These are phyloP conservation scores for Barnardius zonarius DNA, from an alignment of 2,113 vertebrate genomes.

Conservation along the genomic window DNA sequence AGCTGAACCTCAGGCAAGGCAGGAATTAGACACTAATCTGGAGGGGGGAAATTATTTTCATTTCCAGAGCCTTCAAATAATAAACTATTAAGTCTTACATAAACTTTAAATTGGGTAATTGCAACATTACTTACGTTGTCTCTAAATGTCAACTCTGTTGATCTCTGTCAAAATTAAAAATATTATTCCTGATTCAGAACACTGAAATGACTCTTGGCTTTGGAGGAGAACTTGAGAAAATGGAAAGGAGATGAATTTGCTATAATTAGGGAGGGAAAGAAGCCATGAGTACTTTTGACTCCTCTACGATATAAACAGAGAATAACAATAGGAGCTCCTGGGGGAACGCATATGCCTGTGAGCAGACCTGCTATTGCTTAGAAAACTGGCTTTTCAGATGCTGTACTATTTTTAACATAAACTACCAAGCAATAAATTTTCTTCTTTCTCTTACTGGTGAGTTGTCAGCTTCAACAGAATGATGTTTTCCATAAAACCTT, in stretches of 20 bases:
- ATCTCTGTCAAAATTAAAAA: not conserved
- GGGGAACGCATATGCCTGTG: accelerated
- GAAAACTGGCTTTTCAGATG: not conserved
- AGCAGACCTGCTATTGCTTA: not conserved
- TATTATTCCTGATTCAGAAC: not conserved
- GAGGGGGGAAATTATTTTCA: not conserved
- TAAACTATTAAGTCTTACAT: not conserved
- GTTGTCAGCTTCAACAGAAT: not conserved
- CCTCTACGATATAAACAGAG: not conserved
- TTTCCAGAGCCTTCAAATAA: not conserved
- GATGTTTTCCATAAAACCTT: not conserved
- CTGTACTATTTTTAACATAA: not conserved
- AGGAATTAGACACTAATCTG: not conserved
- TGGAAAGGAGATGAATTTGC: not conserved
- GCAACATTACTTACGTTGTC: not conserved
- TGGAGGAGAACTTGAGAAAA: not conserved
- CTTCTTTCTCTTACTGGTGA: not conserved
- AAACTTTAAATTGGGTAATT: not conserved
- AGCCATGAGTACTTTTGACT: not conserved
- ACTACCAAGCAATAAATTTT: not conserved
- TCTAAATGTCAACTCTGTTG: not conserved
- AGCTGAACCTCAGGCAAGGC: not conserved
- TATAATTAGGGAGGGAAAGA: not conserved
- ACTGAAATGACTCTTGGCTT: not conserved
- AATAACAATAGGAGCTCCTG: not conserved